Evolutionary conservation across 2,113 vertebrate genomes (phyloP).

Genomic region (cattle (Bos taurus)): DNA sequence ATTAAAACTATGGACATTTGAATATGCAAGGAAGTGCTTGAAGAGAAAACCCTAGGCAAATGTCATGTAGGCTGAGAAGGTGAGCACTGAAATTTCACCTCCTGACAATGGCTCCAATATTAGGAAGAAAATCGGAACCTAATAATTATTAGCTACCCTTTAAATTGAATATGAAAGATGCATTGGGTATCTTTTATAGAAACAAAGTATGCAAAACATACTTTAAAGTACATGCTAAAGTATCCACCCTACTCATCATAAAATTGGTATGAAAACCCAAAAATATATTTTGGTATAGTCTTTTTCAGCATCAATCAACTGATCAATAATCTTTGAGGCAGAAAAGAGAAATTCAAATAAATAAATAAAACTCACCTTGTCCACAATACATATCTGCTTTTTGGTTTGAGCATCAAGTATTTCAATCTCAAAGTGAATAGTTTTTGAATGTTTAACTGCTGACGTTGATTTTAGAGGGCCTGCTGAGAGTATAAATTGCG

Average conservation of each 20-base stretch:
- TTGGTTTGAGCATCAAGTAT: conserved; percentile 83
- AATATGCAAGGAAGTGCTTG: background rate
- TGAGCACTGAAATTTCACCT: background rate
- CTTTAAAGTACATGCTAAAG: background rate
- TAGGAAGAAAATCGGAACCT: background rate
- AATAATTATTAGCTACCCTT: background rate
- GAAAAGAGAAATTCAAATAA: background rate
- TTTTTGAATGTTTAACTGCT: conserved; percentile 76
- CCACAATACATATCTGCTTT: conserved; percentile 84
- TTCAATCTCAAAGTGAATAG: conserved; percentile 83
- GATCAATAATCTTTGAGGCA: background rate
- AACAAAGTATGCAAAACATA: background rate
- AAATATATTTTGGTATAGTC: background rate
- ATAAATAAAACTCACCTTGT: conserved; percentile 81
- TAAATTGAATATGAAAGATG: background rate
- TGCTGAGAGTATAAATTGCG: conserved; percentile 78
- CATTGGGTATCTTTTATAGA: background rate
- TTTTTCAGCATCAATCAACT: background rate
- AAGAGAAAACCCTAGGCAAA: background rate
- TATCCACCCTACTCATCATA: background rate
- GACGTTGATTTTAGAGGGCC: conserved; percentile 70
- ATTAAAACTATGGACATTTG: background rate
- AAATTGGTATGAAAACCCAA: background rate
- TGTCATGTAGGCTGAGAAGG: background rate
- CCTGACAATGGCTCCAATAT: background rate